A percentile compares a stretch with the other conserved stretches of the same genome.
Conservation (phyloP, 2,113 vertebrate genomes). For the Corythaeola cristata region DNA sequence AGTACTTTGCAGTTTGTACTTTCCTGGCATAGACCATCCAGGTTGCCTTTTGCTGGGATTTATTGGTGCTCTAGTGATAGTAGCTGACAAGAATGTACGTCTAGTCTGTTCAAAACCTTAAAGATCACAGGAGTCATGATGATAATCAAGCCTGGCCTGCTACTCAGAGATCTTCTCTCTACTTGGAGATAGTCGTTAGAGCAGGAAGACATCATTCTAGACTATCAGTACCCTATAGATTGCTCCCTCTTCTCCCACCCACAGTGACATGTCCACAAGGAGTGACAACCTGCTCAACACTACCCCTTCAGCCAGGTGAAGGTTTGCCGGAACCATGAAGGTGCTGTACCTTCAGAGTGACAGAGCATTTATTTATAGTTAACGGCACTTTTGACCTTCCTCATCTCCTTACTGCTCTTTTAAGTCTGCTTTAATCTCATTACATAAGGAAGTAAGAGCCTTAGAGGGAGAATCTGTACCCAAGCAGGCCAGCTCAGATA, state of each 20-base stretch:
- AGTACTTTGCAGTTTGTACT: background rate
- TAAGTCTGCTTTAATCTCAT: conserved; percentile 58
- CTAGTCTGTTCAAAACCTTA: background rate
- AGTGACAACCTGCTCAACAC: background rate
- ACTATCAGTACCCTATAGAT: background rate
- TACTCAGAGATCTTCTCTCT: background rate
- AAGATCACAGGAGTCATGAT: background rate
- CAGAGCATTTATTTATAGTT: conserved; percentile 1
- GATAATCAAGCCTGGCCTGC: background rate
- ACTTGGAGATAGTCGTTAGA: background rate
- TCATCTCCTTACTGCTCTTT: conserved; percentile 33
- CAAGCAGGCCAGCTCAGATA: conserved; percentile 12
- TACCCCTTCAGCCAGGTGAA: background rate
- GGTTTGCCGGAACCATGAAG: background rate
- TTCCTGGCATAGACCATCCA: background rate
- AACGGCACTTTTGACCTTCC: conserved; percentile 37
- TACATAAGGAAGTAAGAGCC: conserved; percentile 45
- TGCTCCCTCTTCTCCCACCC: background rate
- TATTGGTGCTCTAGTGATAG: background rate
- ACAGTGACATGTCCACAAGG: background rate
- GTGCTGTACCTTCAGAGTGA: background rate
- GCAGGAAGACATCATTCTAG: background rate
- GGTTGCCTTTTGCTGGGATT: background rate
- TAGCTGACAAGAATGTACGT: background rate
- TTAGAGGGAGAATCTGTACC: conserved; percentile 18